These are phyloP conservation scores for Helobdella robusta DNA, from an alignment of 2,888 invertebrate species.

Conservation along the genomic window DNA sequence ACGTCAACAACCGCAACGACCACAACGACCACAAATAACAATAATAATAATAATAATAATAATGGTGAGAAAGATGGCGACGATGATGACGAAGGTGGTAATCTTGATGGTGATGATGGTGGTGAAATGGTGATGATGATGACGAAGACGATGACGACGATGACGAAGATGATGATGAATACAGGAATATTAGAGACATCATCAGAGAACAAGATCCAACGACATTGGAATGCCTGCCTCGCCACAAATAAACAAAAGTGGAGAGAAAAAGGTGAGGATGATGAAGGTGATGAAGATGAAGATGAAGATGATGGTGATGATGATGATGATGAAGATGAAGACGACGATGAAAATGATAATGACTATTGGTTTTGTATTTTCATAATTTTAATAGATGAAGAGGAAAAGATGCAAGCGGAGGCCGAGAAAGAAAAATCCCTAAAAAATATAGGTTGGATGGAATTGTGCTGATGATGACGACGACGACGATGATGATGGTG, in stretches of 20 bases:
- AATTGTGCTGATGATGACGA: too few species aligned
- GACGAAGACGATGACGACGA: constrained; percentile 18
- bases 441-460: too few species aligned
- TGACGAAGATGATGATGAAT: constrained; percentile 3
- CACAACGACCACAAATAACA: constrained; percentile 33
- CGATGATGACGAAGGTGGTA: not conserved
- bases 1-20: too few species aligned
- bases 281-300: constrained; percentile 18
- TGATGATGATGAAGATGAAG: constrained; percentile 13
- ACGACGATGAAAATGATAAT: not conserved
- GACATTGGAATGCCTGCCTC: not conserved
- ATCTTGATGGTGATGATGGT: constrained; percentile 12
- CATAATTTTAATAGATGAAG: too few species aligned
- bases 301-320: constrained; percentile 10
- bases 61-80: not conserved
- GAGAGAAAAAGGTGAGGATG: constrained; percentile 15
- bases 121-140: constrained; percentile 8
- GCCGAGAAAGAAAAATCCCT: too few species aligned
- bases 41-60: constrained; percentile 7
- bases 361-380: too few species aligned
- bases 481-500: too few species aligned
- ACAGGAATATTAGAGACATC: not conserved
- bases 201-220: not conserved
- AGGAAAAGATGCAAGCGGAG: too few species aligned
- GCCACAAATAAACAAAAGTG: not conserved